Evolutionary conservation across 2,888 invertebrate genomes (phyloP).

Genomic region (Acleris literana): DNA sequence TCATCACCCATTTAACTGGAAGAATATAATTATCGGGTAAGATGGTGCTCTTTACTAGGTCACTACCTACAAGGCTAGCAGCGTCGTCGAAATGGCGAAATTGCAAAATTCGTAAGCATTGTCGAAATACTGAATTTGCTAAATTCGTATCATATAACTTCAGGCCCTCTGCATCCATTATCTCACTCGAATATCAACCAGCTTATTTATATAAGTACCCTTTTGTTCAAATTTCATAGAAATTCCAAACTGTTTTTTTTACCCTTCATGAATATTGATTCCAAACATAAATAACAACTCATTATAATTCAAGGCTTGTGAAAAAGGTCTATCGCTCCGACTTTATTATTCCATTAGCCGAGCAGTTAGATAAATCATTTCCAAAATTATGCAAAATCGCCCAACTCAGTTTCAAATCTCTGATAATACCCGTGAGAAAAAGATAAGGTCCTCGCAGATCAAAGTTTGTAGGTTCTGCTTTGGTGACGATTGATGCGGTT

Average conservation of each 20-base stretch:
- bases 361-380: conserved; percentile 56
- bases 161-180: not conserved
- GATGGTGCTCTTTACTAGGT: no score
- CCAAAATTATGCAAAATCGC: conserved; percentile 66
- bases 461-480: conserved; percentile 17
- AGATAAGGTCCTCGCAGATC: conserved; percentile 47
- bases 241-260: conserved; percentile 6
- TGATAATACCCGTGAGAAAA: conserved; percentile 70
- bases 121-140: no score
- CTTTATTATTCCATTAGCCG: conserved; percentile 60
- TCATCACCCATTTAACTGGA: no score
- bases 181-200: not conserved
- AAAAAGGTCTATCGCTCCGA: conserved; percentile 44
- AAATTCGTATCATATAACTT: no score
- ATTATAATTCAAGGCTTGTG: conserved; percentile 32
- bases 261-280: conserved; percentile 31
- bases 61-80: no score
- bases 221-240: not conserved
- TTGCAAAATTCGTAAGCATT: no score
- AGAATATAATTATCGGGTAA: no score
- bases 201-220: not conserved
- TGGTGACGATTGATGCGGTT: conserved; percentile 1
- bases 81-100: no score
- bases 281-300: conserved; percentile 35
- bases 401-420: conserved; percentile 65